Percentiles rank a stretch among this genome's conserved stretches.
phyloP scores from a whole-genome alignment of 2,888 invertebrate genomes.

The Ichneumoninae sp. region DNA sequence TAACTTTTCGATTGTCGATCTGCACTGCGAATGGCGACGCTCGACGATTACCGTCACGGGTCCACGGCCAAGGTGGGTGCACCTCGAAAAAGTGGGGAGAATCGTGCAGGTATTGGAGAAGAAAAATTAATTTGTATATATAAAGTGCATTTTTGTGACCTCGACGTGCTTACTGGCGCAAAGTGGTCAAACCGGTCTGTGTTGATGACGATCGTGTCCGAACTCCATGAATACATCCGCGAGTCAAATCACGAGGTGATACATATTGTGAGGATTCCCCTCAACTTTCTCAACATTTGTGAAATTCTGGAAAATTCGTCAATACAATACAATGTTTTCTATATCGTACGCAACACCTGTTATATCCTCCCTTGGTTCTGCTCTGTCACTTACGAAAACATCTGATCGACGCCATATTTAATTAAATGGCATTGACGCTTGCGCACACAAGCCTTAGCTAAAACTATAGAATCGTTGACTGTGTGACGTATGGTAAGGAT shows the following conservation, averaged over 20 bases:
- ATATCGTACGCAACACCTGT: not conserved
- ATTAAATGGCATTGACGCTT: conserved; percentile 29
- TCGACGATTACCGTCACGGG: conserved; percentile 17
- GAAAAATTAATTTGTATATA: not conserved
- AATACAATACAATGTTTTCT: not conserved
- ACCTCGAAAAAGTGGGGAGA: conserved; percentile 37
- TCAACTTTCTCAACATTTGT: not conserved
- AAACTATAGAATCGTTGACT: not conserved
- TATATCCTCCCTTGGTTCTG: conserved; percentile 12
- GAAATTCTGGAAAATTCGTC: not conserved
- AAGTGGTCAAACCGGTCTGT: conserved; percentile 55
- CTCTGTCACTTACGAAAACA: conserved; percentile 42
- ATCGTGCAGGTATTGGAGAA: conserved; percentile 31
- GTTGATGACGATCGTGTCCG: conserved; percentile 11
- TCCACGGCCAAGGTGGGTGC: conserved; percentile 49
- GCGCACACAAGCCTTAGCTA: conserved; percentile 1
- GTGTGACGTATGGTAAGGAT: not conserved
- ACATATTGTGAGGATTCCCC: not conserved
- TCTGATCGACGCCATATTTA: conserved; percentile 47
- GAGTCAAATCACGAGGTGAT: not conserved
- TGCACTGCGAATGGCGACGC: conserved; percentile 5
- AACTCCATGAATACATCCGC: not conserved
- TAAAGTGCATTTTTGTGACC: conserved; percentile 27
- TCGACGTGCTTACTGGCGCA: conserved; percentile 11
- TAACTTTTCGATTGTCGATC: not conserved